Percentiles rank a stretch among this genome's conserved stretches.
These are phyloP conservation scores for Phthorimaea operculella DNA, from an alignment of 1,140 invertebrate genomes.

Conservation along the genomic window DNA sequence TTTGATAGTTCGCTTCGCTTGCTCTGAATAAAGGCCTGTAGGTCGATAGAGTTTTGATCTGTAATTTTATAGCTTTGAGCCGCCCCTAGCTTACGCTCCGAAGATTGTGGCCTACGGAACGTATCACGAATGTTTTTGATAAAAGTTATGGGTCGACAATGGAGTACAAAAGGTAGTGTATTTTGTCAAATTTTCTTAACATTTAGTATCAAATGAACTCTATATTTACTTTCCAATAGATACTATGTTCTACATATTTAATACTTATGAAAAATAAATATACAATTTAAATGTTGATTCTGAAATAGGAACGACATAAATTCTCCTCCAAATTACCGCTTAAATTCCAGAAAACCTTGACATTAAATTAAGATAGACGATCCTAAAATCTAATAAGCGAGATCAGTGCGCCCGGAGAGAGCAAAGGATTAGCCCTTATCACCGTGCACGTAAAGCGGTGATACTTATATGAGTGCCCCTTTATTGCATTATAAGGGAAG, in stretches of 20 bases:
- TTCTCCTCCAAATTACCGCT: not conserved
- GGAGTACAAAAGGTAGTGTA: no score
- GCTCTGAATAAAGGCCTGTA: constrained; percentile 57
- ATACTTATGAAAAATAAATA: no score
- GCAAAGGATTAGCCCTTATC: constrained; percentile 59
- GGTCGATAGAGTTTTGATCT: constrained; percentile 66
- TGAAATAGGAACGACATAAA: no score
- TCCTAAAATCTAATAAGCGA: constrained; percentile 34
- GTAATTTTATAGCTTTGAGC: constrained; percentile 65
- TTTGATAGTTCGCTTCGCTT: constrained; percentile 65
- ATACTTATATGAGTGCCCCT: constrained; percentile 66
- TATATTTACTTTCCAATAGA: no score
- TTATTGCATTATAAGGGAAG: constrained; percentile 65
- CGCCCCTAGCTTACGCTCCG: constrained; percentile 32
- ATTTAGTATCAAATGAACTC: no score
- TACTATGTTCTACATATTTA: no score
- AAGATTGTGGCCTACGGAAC: constrained; percentile 54
- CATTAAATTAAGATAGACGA: constrained; percentile 10
- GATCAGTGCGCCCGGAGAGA: constrained; percentile 28
- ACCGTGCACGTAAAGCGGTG: constrained; percentile 52
- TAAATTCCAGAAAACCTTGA: constrained; percentile 5
- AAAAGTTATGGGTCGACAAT: not conserved
- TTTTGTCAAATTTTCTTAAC: no score
- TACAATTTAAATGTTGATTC: no score
- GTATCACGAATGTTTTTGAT: constrained; percentile 31